phyloP scores from a whole-genome alignment of 2,888 invertebrate species.

The Blastobasis lacticolella region DNA sequence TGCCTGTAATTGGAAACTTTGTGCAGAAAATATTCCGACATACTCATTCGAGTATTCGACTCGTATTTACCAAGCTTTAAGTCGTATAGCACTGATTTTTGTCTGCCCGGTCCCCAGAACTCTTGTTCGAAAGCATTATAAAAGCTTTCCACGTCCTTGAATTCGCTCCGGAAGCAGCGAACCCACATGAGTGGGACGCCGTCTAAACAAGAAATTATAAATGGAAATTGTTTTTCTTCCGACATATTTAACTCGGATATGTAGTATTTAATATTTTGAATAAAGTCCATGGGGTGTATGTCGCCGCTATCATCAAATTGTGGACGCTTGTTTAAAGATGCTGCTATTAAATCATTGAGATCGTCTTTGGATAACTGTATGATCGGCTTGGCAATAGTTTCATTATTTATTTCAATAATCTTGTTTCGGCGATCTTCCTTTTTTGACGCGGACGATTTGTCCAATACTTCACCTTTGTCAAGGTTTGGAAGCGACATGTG shows the following conservation, averaged over 20 bases:
- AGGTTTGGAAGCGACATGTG: conserved; percentile 68
- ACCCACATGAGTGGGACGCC: conserved; percentile 66
- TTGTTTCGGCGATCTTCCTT: conserved; percentile 34
- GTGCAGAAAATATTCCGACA: conserved; percentile 66
- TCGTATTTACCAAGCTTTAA: conserved; percentile 65
- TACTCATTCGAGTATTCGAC: conserved; percentile 42
- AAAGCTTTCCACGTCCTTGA: conserved; percentile 48
- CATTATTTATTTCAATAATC: conserved; percentile 57
- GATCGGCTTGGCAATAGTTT: conserved; percentile 26
- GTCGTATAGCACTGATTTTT: conserved; percentile 61
- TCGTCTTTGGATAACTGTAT: conserved; percentile 32
- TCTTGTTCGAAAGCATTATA: conserved; percentile 60
- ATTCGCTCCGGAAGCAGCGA: conserved; percentile 58
- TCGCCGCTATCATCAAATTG: conserved; percentile 60
- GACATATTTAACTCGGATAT: conserved; percentile 56
- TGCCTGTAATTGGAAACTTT: conserved; percentile 65
- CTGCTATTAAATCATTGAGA: conserved; percentile 57
- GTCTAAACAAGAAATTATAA: conserved; percentile 61
- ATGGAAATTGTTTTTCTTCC: conserved; percentile 52
- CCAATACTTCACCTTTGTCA: conserved; percentile 49
- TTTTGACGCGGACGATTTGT: conserved; percentile 36
- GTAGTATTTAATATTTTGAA: conserved; percentile 58
- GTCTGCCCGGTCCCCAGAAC: conserved; percentile 62
- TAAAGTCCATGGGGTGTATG: conserved; percentile 63
- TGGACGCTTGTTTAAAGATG: conserved; percentile 56